A percentile compares a stretch with the other conserved stretches of the same genome.
These are phyloP conservation scores for Nicator chloris DNA, from an alignment of 2,113 vertebrate genomes.

Conservation along the genomic window DNA sequence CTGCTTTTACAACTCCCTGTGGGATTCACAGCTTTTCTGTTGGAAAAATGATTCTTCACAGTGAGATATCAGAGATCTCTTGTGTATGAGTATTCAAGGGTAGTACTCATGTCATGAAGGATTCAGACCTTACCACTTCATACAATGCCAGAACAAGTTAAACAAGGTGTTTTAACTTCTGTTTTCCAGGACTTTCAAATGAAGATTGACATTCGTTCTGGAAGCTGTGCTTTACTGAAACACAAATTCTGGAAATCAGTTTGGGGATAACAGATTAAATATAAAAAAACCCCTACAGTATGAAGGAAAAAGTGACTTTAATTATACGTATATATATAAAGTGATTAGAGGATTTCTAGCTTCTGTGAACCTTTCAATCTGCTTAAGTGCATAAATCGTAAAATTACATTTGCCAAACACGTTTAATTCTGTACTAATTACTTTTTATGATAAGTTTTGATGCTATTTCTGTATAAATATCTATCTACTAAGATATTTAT, in stretches of 20 bases:
- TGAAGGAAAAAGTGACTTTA: background rate
- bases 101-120: background rate
- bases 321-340: background rate
- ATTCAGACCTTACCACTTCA: background rate
- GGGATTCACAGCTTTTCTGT: background rate
- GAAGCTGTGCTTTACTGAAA: background rate
- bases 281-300: background rate
- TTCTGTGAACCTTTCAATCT: background rate
- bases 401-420: background rate
- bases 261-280: background rate
- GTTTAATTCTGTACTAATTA: background rate
- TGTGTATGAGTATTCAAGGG: background rate
- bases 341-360: background rate
- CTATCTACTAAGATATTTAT: background rate
- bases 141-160: background rate
- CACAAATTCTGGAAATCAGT: background rate
- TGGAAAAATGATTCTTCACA: background rate
- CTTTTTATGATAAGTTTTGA: background rate
- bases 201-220: background rate
- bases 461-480: background rate
- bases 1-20: background rate
- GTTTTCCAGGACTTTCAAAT: background rate
- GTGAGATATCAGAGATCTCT: background rate
- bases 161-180: background rate
- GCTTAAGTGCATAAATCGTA: background rate